Evolutionary conservation across 2,888 invertebrate species (phyloP).

Genomic region (Leucophenga montana): DNA sequence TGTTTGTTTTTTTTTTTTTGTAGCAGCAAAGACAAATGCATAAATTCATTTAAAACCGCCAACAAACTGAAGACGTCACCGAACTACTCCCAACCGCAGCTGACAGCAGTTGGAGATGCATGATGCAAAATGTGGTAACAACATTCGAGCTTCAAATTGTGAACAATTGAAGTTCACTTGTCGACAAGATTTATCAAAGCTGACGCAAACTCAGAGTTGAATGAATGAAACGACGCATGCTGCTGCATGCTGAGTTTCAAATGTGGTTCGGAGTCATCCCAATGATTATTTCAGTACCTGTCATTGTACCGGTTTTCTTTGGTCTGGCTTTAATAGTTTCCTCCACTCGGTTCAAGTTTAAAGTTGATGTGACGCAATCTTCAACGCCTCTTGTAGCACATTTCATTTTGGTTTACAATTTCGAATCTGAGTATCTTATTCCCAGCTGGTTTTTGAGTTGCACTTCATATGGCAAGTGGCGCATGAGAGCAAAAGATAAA

Average conservation of each 20-base stretch:
- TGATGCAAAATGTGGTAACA: too few relatives aligned
- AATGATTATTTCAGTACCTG: neutral
- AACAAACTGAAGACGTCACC: constrained; percentile 2
- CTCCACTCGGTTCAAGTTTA: constrained; percentile 52
- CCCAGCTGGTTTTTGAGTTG: neutral
- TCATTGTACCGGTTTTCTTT: constrained; percentile 21
- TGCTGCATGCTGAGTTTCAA: too few relatives aligned
- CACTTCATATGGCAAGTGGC: too few relatives aligned
- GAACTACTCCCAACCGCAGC: neutral
- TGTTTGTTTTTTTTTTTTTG: too few relatives aligned
- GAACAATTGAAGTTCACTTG: constrained; percentile 16
- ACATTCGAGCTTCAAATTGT: too few relatives aligned
- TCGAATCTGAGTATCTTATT: neutral
- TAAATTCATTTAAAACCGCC: constrained; percentile 7
- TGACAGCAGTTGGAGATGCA: neutral
- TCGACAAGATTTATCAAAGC: constrained; percentile 16
- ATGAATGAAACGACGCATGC: neutral
- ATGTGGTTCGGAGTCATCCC: neutral
- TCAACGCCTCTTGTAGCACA: neutral
- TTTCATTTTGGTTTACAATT: neutral
- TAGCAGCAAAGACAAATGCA: constrained; percentile 4
- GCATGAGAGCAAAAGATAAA: too few relatives aligned
- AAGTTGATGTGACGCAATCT: constrained; percentile 50
- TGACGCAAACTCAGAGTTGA: neutral
- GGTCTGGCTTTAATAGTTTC: constrained; percentile 40